Conservation (phyloP, 37 sponge, comb jelly and placozoan genomes). For the Agelas oroides region DNA sequence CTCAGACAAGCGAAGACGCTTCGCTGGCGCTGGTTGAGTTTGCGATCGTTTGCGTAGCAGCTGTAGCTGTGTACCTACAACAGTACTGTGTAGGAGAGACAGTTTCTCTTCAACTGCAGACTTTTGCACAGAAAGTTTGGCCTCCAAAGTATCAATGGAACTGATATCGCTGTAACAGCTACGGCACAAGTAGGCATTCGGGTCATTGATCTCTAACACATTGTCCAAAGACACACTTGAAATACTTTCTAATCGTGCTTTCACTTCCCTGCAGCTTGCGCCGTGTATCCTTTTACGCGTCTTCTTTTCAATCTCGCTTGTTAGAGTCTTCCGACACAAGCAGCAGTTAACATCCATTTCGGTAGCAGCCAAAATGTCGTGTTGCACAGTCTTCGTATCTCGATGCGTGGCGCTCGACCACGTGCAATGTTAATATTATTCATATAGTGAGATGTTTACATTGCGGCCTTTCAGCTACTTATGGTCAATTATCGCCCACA, state of each 20-base stretch:
- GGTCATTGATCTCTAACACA: not conserved
- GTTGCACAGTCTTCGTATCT: too few species aligned
- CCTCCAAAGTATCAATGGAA: not conserved
- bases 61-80: too few species aligned
- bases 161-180: not conserved
- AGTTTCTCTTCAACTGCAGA: not conserved
- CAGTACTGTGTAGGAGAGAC: too few species aligned
- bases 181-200: constrained; percentile 17
- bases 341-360: not conserved
- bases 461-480: too few species aligned
- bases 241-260: not conserved
- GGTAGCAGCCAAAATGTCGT: too few species aligned
- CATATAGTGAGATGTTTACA: too few species aligned
- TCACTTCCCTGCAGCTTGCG: not conserved
- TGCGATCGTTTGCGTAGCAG: too few species aligned
- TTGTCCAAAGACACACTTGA: not conserved
- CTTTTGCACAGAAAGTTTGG: not conserved
- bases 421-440: too few species aligned
- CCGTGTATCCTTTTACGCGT: constrained; percentile 21
- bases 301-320: constrained; percentile 11
- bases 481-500: too few species aligned
- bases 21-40: too few species aligned
- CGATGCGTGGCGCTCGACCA: too few species aligned
- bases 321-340: not conserved
- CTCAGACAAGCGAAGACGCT: too few species aligned